Percentiles rank a stretch among this genome's conserved stretches.
Evolutionary conservation across 2,888 invertebrate species (phyloP).

Genomic region (Toxonevra muliebris): DNA sequence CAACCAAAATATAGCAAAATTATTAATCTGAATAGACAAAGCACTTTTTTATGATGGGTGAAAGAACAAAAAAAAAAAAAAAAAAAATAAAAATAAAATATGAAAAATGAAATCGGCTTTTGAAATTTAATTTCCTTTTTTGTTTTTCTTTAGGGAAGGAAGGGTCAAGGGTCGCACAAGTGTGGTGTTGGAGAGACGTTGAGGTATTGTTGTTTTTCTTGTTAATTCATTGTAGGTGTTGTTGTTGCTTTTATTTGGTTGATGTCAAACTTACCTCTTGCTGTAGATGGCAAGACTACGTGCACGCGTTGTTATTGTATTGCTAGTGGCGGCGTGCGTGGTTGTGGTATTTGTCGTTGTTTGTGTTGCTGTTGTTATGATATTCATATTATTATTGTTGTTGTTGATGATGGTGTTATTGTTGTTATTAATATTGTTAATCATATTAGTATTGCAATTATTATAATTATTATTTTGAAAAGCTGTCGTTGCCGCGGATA

Average conservation of each 20-base stretch:
- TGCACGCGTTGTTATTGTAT: constrained; percentile 53
- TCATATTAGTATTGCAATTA: constrained; percentile 30
- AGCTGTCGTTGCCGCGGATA: constrained; percentile 40
- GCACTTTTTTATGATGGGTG: too few species aligned
- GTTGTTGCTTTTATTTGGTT: not conserved
- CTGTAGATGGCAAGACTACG: constrained; percentile 64
- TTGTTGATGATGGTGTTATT: constrained; percentile 41
- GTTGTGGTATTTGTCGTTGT: constrained; percentile 17
- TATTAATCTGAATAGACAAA: too few species aligned
- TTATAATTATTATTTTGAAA: constrained; percentile 39
- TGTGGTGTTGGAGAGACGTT: too few species aligned
- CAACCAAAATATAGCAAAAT: too few species aligned
- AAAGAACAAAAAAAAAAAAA: too few species aligned
- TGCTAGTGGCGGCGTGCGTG: constrained; percentile 35
- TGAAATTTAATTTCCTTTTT: too few species aligned
- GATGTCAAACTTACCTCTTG: constrained; percentile 61
- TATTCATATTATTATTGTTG: constrained; percentile 47
- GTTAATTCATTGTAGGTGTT: not conserved
- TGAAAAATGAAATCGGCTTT: too few species aligned
- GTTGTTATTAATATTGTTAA: constrained; percentile 31
- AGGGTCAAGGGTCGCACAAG: too few species aligned
- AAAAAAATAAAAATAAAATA: too few species aligned
- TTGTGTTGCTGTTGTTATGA: constrained; percentile 38
- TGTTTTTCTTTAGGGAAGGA: too few species aligned
- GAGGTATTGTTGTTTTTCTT: constrained; percentile 8